Evolutionary conservation across 2,113 vertebrate genomes (phyloP), one percentile per base, ranked within the genome.

Genomic region (Siniperca chuatsi): DNA sequence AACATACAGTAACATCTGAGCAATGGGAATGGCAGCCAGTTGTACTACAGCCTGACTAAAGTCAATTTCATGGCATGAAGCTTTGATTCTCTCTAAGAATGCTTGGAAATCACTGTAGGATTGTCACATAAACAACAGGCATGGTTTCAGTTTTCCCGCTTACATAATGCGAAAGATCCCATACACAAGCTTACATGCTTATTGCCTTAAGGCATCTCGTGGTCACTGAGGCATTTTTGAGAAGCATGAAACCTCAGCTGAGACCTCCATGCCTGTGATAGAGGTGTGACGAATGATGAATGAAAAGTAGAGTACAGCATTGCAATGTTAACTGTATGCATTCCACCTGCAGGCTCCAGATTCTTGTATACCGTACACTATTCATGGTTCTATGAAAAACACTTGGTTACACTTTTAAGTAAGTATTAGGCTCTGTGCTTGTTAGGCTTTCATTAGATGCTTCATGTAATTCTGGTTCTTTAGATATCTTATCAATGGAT

Each of bases 21-120:
- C 20, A 35, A 50, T 57, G 52, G 21, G 48, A 76, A 62, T 44
- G 23, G 58, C 29, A 65, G 71, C 60, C 57, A 18, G 65, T 61
- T 44, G 35, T 54, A 62, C 23, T 82, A 42, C 23, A 29, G 75
- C 65, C 1, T 42, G 66, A 89, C 50, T 60, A 70, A 86, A 87
- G 75, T 79, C 12, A 33, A 75, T 90, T 88, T 87, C 65, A 74
- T 52, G 77, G 40, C n/a, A 58, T 58, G 33, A n/a, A 76, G 82
- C 57, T 80, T 75, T 52, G 79, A 78, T 79, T 86, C 44, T 71
- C 52, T 74, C 46, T 0, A 77, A 77, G 61, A 75, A 81, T 64
- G 13, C 69, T 64, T 61, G 55, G 76, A 82, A 80, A 73, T 7
- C 75, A 71, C 40, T 20, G 25, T 25, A 6, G 37, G 11, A 25